A percentile compares a stretch with the other conserved stretches of the same genome.
Evolutionary conservation across 2,113 vertebrate genomes (phyloP).

Genomic region (Zosterops pallidus): DNA sequence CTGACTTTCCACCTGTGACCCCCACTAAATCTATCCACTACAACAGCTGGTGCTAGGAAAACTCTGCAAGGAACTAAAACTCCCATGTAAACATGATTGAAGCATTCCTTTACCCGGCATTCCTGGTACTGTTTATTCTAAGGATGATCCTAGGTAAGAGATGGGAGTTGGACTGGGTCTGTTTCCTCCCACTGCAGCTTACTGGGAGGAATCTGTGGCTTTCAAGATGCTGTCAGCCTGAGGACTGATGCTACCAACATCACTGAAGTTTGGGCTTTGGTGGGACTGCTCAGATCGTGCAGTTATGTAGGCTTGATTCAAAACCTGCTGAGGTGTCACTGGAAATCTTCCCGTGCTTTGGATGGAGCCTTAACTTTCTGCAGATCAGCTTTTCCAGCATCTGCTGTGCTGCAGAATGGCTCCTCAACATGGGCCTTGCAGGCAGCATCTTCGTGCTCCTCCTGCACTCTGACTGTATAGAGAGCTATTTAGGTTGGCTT

Average conservation of each 20-base stretch:
- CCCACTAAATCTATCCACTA: background rate
- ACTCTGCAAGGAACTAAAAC: slow-evolving; percentile 11
- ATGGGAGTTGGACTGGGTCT: background rate
- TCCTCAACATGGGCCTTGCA: background rate
- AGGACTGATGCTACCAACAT: background rate
- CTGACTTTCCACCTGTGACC: slow-evolving; percentile 53
- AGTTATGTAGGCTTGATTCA: background rate
- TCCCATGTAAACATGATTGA: background rate
- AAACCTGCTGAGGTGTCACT: slow-evolving; percentile 27
- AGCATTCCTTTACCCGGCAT: background rate
- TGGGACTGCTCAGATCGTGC: background rate
- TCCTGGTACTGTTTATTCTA: background rate
- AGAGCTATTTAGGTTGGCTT: slow-evolving; percentile 10
- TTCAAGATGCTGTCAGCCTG: background rate
- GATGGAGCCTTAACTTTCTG: background rate
- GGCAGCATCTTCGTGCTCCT: background rate
- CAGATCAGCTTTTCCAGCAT: background rate
- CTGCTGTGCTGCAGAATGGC: background rate
- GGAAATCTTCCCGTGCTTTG: background rate
- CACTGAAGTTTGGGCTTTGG: background rate
- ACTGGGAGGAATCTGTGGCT: background rate
- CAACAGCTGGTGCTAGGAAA: background rate
- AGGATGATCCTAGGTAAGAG: background rate
- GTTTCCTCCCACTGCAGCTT: background rate
- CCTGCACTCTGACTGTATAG: background rate